Evolutionary conservation across 2,113 vertebrate species (phyloP).

Genomic region (Brachypodius melanocephalos): DNA sequence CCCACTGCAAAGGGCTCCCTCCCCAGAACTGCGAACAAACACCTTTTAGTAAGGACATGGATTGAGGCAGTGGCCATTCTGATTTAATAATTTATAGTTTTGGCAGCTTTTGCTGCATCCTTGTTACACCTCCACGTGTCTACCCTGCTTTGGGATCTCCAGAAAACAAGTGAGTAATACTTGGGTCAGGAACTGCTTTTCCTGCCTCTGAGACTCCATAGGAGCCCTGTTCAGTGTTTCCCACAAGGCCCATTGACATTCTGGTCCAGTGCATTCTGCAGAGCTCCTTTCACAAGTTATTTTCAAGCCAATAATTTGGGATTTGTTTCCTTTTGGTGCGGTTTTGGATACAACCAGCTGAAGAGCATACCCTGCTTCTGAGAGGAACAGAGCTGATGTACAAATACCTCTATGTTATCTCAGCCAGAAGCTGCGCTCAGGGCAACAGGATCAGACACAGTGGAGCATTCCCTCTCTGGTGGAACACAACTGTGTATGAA

Average conservation of each 20-base stretch:
- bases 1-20: background rate
- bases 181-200: background rate
- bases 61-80: background rate
- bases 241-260: background rate
- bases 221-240: background rate
- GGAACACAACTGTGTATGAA: background rate
- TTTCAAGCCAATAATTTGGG: background rate
- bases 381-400: background rate
- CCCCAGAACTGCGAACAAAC: background rate
- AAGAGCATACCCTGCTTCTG: background rate
- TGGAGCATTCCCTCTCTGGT: background rate
- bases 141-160: background rate
- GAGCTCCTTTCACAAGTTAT: background rate
- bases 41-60: background rate
- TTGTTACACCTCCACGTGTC: accelerated
- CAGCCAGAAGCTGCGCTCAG: background rate
- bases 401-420: background rate
- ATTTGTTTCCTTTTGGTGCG: background rate
- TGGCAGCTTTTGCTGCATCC: background rate
- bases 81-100: background rate
- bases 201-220: background rate
- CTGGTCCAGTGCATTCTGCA: background rate
- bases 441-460: background rate
- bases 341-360: background rate
- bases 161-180: background rate